A percentile compares a stretch with the other conserved stretches of the same genome.
Evolutionary conservation across 2,113 vertebrate genomes (phyloP).

Genomic region (Microcebus jonahi): DNA sequence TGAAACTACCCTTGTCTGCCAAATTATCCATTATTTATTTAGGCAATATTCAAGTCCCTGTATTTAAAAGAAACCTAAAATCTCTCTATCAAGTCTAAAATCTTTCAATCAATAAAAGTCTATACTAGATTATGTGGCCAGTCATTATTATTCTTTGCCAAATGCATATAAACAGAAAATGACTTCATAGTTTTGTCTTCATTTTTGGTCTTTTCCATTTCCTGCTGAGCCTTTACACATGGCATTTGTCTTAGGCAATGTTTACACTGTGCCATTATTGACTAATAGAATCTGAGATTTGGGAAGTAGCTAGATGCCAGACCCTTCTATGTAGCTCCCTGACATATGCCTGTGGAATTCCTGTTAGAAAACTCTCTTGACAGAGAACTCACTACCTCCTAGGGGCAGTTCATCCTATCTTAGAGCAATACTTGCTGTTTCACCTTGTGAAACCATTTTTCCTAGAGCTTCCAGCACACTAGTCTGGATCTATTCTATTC

Average conservation of each 20-base stretch:
- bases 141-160: background rate
- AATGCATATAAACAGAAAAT: slow-evolving; percentile 7
- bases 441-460: background rate
- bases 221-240: background rate
- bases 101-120: background rate
- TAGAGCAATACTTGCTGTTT: background rate
- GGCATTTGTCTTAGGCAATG: background rate
- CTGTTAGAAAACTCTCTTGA: background rate
- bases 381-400: background rate
- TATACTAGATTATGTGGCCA: background rate
- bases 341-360: background rate
- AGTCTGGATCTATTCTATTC: background rate
- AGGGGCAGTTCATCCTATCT: background rate
- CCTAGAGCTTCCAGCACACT: background rate
- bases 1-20: background rate
- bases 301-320: background rate
- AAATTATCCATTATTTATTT: slow-evolving; percentile 60
- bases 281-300: background rate
- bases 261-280: background rate
- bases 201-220: background rate
- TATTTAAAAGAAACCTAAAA: slow-evolving; percentile 43
- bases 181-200: background rate
- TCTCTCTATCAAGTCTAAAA: background rate
- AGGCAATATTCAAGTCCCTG: slow-evolving; percentile 15
- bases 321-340: background rate